Conservation (phyloP, 1,140 invertebrate genomes). For the Brachionus paranguensis region DNA sequence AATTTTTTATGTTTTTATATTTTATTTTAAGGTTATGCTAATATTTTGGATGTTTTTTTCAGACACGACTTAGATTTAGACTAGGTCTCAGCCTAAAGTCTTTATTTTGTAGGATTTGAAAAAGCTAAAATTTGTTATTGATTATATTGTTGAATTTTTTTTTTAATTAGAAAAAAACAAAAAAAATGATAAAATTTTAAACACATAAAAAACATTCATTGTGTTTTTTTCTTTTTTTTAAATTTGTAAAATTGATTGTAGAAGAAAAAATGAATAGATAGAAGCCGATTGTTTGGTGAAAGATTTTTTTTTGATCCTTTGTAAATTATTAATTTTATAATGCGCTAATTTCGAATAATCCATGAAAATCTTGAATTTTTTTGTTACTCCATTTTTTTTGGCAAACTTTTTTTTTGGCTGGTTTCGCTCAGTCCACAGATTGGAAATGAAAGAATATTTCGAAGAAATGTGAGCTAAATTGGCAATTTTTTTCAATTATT, state of each 20-base stretch:
- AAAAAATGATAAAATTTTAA: conserved; percentile 16
- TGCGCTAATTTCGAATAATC: neutral
- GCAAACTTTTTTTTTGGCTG: neutral
- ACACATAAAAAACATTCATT: neutral
- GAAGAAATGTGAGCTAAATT: neutral
- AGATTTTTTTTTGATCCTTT: neutral
- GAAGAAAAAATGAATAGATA: neutral
- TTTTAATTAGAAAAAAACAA: neutral
- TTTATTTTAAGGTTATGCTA: neutral
- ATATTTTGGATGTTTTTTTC: neutral
- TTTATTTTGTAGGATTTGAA: neutral
- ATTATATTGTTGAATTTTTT: neutral
- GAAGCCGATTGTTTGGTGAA: neutral
- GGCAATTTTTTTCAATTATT: neutral
- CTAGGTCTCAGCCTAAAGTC: neutral
- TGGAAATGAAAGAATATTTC: neutral
- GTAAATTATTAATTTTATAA: neutral
- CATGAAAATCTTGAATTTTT: neutral
- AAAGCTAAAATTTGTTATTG: neutral
- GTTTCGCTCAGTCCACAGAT: neutral
- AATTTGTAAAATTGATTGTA: neutral
- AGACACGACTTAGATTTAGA: neutral
- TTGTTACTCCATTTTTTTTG: neutral
- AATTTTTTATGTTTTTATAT: neutral
- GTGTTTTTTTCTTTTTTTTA: neutral